These are phyloP conservation scores for Telmatochromis sp. DNA, from an alignment of 2,113 vertebrate genomes.

Conservation along the genomic window DNA sequence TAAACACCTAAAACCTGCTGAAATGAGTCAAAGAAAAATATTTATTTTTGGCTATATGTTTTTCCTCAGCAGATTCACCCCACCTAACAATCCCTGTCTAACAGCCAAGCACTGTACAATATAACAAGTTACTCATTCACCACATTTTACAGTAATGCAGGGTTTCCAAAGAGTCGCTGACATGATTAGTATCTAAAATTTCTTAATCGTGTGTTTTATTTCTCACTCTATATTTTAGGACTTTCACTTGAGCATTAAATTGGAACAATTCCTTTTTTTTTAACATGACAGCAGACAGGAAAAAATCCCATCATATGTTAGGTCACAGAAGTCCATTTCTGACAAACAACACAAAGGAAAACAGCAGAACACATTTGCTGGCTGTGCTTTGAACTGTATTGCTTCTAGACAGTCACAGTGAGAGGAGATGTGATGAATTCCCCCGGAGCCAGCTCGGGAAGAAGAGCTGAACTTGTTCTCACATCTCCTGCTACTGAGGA, in stretches of 20 bases:
- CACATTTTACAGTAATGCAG: background rate
- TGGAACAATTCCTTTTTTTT: background rate
- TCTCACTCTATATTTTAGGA: background rate
- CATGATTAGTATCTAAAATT: background rate
- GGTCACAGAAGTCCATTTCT: background rate
- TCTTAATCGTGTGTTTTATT: background rate
- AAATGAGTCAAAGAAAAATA: background rate
- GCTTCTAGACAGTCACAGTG: conserved; percentile 26
- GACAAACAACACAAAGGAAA: conserved; percentile 21
- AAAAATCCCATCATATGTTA: background rate
- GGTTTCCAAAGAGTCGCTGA: fast-evolving
- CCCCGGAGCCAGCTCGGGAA: conserved; percentile 40
- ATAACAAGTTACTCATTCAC: conserved; percentile 32
- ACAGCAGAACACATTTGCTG: conserved; percentile 27
- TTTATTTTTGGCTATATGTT: background rate
- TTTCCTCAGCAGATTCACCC: background rate
- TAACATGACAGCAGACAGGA: background rate
- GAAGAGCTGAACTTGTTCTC: conserved; percentile 52
- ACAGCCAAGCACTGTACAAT: background rate
- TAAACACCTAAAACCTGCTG: background rate
- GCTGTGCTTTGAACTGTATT: conserved; percentile 36
- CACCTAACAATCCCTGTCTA: background rate
- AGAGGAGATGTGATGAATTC: conserved; percentile 51
- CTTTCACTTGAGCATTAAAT: background rate
- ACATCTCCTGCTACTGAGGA: conserved; percentile 47